Base-by-base conservation (phyloP, 1,140 invertebrate species). In the Zelostemma sp. region DNA sequence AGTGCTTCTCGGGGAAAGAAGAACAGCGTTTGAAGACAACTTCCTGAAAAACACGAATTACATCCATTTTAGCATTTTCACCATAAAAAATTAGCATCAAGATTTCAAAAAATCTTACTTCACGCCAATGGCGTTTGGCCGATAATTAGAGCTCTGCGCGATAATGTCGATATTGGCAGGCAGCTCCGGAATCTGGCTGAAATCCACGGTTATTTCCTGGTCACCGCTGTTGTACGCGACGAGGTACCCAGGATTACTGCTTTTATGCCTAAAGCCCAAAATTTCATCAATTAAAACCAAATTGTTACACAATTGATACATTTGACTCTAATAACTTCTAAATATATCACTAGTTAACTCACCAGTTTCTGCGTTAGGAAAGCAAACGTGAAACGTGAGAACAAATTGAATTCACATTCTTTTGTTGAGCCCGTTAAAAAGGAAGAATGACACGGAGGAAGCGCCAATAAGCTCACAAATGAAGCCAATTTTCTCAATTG, bases 181-280 rank as follows among this genome's bases (percentile, higher is more conserved):
- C 45, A 15, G 3, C 25, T 28, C 25, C 25, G 81, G 70, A 8
- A 87, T 72, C 0, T 61, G 60, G 0, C 75, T 81, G 11, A 91
- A 81, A 74, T 91, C 84, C n/a, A 87, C 84, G 1, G 50, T 65
- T 1, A 80, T 80, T 0, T 67, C 68, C n/a, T 82, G 41, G 6
- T 86, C 74, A 28, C 82, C 86, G 31, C 89, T 88, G 81, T 92
- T 91, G 33, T 89, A 87, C 0, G 88, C 86, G 1, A 93, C 89
- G 48, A 93, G 79, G 74, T 87, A 90, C 6, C 91, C 91, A 4
- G 91, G 91, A 78, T 88, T 90, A 25, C 91, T 91, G 71, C 88
- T 88, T 68, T 90, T 90, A 46, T 91, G 80, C 82, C 92, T 91
- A 55, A 59, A 45, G 49, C 71, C 47, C 77, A 72, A 46, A 9